Evolutionary conservation across 2,113 vertebrate species (phyloP).

Genomic region (Xiphorhynchus elegans): DNA sequence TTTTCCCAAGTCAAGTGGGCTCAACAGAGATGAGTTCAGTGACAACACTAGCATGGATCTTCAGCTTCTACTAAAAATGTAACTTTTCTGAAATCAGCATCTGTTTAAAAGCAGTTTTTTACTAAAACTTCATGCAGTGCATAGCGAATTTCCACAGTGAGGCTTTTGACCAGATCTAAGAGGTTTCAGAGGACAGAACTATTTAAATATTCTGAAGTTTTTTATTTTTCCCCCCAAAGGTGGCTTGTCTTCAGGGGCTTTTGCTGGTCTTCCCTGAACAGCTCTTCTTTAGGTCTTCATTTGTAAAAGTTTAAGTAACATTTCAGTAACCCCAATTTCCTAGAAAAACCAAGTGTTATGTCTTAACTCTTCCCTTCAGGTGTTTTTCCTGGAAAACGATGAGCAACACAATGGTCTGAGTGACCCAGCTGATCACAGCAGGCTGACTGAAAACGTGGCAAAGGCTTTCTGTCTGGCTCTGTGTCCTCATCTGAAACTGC

Average conservation of each 20-base stretch:
- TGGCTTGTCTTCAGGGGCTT: neutral
- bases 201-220: neutral
- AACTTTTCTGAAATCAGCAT: neutral
- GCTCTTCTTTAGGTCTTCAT: neutral
- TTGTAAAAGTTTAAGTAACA: neutral
- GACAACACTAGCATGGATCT: neutral
- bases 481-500: conserved; percentile 92
- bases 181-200: neutral
- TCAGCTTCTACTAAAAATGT: neutral
- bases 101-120: neutral
- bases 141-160: neutral
- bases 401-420: conserved; percentile 88
- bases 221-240: accelerated
- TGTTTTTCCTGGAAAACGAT: conserved; percentile 95
- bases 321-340: neutral
- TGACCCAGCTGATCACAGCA: conserved; percentile 96
- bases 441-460: conserved; percentile 93
- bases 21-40: neutral
- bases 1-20: neutral
- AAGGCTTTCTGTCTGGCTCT: conserved; percentile 94
- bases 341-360: neutral
- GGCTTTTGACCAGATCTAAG: neutral
- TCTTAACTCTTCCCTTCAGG: conserved; percentile 71
- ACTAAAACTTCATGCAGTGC: neutral
- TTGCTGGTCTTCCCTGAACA: neutral